Percentiles rank a stretch among this genome's conserved stretches.
phyloP scores from a whole-genome alignment of 2,113 vertebrate genomes.

The Oryzias celebensis region DNA sequence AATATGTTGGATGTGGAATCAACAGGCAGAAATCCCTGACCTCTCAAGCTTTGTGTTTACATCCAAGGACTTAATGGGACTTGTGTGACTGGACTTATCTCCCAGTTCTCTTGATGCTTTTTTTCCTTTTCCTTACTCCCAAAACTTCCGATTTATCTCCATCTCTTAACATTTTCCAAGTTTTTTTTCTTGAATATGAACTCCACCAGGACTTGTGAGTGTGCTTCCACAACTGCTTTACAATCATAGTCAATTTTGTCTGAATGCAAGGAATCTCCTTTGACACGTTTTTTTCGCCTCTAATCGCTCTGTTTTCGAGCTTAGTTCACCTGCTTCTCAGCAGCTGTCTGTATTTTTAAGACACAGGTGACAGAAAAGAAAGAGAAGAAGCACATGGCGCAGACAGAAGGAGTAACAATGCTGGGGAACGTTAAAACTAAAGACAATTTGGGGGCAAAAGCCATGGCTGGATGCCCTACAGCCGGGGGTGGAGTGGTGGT shows the following conservation, averaged over 20 bases:
- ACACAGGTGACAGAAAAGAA: not conserved
- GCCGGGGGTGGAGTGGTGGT: constrained; percentile 90
- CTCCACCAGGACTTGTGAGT: no score
- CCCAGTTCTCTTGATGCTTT: not conserved
- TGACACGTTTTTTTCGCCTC: constrained; percentile 1
- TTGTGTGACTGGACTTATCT: not conserved
- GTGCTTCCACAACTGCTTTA: no score
- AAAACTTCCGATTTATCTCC: not conserved
- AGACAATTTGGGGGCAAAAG: constrained; percentile 56
- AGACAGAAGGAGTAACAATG: constrained; percentile 58
- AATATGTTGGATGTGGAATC: constrained; percentile 26
- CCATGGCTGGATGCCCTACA: constrained; percentile 31
- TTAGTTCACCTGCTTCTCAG: not conserved
- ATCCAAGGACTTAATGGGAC: constrained; percentile 10
- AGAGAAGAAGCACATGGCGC: constrained; percentile 51
- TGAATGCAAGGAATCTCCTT: not conserved
- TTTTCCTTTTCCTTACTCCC: not conserved
- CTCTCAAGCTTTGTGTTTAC: constrained; percentile 11
- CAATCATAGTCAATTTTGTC: not conserved
- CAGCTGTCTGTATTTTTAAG: not conserved
- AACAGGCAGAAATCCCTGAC: constrained; percentile 29
- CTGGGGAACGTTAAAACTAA: constrained; percentile 32
- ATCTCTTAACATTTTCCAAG: not conserved
- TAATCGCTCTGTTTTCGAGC: not conserved
- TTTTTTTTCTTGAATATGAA: no score